Base-by-base conservation (phyloP, 2,797 vertebrate genomes). In the Columba guinea region DNA sequence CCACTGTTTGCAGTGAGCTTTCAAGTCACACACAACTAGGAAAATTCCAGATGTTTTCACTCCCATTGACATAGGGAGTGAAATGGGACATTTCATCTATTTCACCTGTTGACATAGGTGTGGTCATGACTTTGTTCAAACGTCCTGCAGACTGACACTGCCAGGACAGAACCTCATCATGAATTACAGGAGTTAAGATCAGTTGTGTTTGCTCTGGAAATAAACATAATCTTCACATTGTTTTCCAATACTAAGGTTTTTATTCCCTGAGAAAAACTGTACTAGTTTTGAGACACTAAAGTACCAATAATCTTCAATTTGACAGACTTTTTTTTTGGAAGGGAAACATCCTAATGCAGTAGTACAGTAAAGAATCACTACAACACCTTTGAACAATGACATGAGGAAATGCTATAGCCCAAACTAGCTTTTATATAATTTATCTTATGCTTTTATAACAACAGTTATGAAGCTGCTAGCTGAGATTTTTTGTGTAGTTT, bases 281-380 rank as follows among this genome's bases (percentile, higher is more conserved):
- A 18, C 53, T 65, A 30, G 2, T 12, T 48, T 16, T 58, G 53
- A 90, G 58, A 62, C 15, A 62, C 52, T 83, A 51, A 69, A 35
- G 35, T 55, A 77, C 7, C 37, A 55, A 39, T 11, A 35, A 60
- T 10, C 13, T 60, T 70, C 32, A 87, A 3, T 44, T 32, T 11
- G 2, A 56, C 22, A 13, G 1, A 1, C 9, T 1, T 20, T 20
- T 34, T 64, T 60, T 10, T 22, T n/a, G 23, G 28, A 56, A 30
- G 6, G 17, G 11, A 92, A 92, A 35, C 48, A 64, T 85, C 32
- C n/a, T 39, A 64, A 79, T 10, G 37, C 30, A 90, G 28, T 6
- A 73, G 49, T 11, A 23, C 37, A 44, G 8, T 19, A 62, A 68
- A 84, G 63, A 64, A 63, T 39, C 48, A 28, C 58, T 63, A 27